Conservation (phyloP, 2,797 vertebrate genomes). For the Eospalax fontanierii region DNA sequence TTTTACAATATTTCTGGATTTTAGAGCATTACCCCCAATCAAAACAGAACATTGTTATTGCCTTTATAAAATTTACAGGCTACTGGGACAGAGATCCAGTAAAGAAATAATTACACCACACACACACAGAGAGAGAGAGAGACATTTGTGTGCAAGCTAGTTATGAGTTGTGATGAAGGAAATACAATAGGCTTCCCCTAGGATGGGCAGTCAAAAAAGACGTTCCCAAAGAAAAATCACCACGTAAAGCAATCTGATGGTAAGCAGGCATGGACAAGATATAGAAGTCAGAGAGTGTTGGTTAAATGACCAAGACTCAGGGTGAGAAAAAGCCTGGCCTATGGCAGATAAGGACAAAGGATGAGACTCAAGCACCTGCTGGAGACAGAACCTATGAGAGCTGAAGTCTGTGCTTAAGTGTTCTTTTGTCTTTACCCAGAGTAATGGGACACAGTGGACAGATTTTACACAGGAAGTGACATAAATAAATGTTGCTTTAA, state of each 20-base stretch:
- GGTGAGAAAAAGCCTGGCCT: neutral
- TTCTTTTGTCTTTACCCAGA: neutral
- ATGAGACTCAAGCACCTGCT: neutral
- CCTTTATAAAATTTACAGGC: neutral
- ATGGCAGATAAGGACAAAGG: neutral
- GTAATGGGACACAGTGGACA: neutral
- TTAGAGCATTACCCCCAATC: neutral
- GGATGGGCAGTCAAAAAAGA: too few relatives aligned
- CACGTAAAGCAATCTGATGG: neutral
- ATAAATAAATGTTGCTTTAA: constrained; percentile 33
- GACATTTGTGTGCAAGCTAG: too few relatives aligned
- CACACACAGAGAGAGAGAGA: too few relatives aligned
- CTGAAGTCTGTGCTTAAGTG: neutral
- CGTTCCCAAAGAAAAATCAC: constrained; percentile 45
- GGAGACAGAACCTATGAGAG: neutral
- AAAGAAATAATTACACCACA: constrained; percentile 16
- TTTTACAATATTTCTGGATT: constrained; percentile 10
- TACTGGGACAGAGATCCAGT: neutral
- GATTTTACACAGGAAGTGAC: neutral
- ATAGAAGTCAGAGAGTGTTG: neutral
- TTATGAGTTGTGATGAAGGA: too few relatives aligned
- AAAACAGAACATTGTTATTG: neutral
- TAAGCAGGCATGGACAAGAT: neutral
- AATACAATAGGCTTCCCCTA: too few relatives aligned
- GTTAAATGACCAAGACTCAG: constrained; percentile 7